Percentiles rank a stretch among this genome's conserved stretches.
Evolutionary conservation across 2,888 invertebrate species (phyloP).

Genomic region (Syrista parreyssii): DNA sequence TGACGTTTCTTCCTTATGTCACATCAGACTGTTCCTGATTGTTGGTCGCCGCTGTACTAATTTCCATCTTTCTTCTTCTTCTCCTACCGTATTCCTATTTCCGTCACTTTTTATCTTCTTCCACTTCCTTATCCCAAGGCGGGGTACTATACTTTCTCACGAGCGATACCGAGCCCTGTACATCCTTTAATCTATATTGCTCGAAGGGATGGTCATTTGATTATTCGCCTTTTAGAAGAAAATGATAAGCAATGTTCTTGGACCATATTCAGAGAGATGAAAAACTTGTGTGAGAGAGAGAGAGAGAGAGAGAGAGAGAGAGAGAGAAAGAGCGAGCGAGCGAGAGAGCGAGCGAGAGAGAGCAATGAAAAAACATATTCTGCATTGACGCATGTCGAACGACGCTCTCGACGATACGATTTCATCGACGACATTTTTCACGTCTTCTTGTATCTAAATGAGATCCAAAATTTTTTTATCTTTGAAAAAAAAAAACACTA

Average conservation of each 20-base stretch:
- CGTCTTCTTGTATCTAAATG: not conserved
- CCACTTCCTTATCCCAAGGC: too few relatives aligned
- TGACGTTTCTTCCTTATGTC: not conserved
- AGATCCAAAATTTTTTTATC: too few relatives aligned
- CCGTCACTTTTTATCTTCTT: too few relatives aligned
- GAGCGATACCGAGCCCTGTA: too few relatives aligned
- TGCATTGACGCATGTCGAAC: not conserved
- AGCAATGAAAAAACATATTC: not conserved
- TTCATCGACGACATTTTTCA: not conserved
- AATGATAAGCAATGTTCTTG: conserved; percentile 39
- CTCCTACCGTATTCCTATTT: too few relatives aligned
- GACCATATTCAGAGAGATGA: conserved; percentile 23
- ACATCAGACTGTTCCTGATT: not conserved
- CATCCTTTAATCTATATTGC: not conserved
- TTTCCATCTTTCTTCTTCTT: not conserved
- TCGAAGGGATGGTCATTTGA: conserved; percentile 5
- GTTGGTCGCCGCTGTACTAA: not conserved
- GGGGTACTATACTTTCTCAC: too few relatives aligned
- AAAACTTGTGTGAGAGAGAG: not conserved
- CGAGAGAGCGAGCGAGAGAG: conserved; percentile 1
- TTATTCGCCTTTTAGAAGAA: conserved; percentile 19
- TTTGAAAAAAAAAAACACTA: too few relatives aligned
- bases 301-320: conserved; percentile 1
- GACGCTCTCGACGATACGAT: conserved; percentile 7
- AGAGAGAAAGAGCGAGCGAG: not conserved